Base-by-base conservation (phyloP, 1,140 invertebrate species). In the Neuroterus valhalla region DNA sequence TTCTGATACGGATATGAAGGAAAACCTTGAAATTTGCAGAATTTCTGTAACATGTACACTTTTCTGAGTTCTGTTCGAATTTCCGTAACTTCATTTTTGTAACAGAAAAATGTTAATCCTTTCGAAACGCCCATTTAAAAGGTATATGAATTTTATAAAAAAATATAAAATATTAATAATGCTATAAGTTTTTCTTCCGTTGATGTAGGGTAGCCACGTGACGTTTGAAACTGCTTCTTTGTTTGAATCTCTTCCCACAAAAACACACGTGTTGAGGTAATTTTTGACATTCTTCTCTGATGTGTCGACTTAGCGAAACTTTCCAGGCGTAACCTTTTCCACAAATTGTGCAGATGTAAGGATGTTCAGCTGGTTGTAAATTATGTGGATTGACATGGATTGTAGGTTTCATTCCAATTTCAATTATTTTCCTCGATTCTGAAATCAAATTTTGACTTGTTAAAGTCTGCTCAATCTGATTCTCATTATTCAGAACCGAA, bases 181-280 rank as follows among this genome's bases (percentile, higher is more conserved):
- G 31, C 10, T 38, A 38, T 38, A 38, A 38, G 31, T 38, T 38
- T 1, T 38, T 38, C 31, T 38, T 38, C 31, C 10, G 31, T 38
- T 38, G 31, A 38, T 38, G 31, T 10, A 38, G n/a, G 0, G 44
- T 79, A 2, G 75, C 72, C 31, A 85, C 66, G 42, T 83, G 82
- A n/a, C 77, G 76, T 26, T 80, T 76, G 31, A 70, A 83, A 44
- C 83, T 87, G 80, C 70, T 82, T 46, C 89, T 89, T 70, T 91
- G 89, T 74, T 90, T 91, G 85, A 92, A 92, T 71, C 85, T 79
- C 70, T 84, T 87, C 46, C 82, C 82, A 78, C 89, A 91, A 71
- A 82, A 86, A 78, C 89, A 91, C 21, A 78, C 81, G 78, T 87
- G 87, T 71, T 84, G 80, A 68, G 85, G 82, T 15, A 83, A 81